phyloP scores from a whole-genome alignment of 1,140 invertebrate species.

The Sitobion miscanthi region DNA sequence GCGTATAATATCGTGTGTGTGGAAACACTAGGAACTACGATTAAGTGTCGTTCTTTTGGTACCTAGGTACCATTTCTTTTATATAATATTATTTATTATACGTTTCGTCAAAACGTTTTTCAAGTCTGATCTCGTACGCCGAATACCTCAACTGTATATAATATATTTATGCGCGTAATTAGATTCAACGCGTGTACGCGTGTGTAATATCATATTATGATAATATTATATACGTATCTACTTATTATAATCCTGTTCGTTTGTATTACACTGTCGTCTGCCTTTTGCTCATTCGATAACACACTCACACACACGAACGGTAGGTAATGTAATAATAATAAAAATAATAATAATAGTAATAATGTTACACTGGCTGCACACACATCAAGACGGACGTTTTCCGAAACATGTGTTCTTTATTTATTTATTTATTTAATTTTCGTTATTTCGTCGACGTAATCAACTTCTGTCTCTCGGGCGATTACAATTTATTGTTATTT shows the following conservation, averaged over 20 bases:
- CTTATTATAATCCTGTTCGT: background rate
- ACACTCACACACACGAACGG: background rate
- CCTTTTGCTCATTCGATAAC: background rate
- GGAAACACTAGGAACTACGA: background rate
- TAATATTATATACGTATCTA: background rate
- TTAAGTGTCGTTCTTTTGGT: background rate
- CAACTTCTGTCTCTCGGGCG: constrained; percentile 6
- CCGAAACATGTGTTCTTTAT: constrained; percentile 22
- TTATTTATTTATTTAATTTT: constrained; percentile 45
- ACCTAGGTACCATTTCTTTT: background rate
- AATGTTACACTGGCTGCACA: background rate
- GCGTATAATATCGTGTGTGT: too few species aligned
- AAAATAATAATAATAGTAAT: background rate
- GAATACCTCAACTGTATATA: constrained; percentile 9
- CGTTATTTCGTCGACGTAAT: constrained; percentile 21
- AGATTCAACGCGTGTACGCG: background rate
- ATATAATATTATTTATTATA: background rate
- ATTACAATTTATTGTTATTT: constrained; percentile 44
- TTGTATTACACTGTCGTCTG: constrained; percentile 6
- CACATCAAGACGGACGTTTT: constrained; percentile 14
- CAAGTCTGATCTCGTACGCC: constrained; percentile 3
- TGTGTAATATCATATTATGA: background rate
- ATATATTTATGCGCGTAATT: constrained; percentile 18
- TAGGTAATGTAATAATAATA: constrained; percentile 6
- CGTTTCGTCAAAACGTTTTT: background rate